Evolutionary conservation across 2,888 invertebrate species (phyloP).

Genomic region (Erebia aethiops): DNA sequence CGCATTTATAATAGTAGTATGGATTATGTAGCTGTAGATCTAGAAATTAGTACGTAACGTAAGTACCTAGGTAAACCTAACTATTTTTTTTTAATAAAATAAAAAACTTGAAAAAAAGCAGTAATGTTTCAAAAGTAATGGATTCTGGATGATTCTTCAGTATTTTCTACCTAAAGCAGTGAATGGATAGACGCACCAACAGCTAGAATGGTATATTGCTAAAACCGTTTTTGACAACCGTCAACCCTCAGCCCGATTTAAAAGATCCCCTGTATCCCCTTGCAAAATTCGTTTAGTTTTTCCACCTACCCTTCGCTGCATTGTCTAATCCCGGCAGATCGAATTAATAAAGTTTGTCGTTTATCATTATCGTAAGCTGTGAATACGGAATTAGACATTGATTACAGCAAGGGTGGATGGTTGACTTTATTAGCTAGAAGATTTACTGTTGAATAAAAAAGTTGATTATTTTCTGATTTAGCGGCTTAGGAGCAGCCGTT

Average conservation of each 20-base stretch:
- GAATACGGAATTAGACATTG: constrained; percentile 78
- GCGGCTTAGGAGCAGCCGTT: constrained; percentile 36
- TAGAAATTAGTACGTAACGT: no score
- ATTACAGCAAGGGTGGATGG: constrained; percentile 72
- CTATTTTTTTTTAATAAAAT: no score
- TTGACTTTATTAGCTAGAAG: constrained; percentile 65
- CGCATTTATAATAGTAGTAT: no score
- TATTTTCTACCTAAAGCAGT: no score
- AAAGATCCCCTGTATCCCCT: constrained; percentile 63
- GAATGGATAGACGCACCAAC: no score
- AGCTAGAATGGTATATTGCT: no score
- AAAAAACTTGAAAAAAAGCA: no score
- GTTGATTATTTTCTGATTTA: constrained; percentile 51
- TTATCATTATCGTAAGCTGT: constrained; percentile 80
- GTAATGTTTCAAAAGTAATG: no score
- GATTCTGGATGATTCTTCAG: no score
- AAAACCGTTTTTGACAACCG: constrained; percentile 10
- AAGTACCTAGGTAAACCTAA: no score
- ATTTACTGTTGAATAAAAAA: constrained; percentile 56
- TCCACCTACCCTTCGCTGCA: constrained; percentile 63
- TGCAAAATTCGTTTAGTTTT: constrained; percentile 77
- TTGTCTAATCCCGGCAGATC: constrained; percentile 75
- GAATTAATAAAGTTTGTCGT: constrained; percentile 81
- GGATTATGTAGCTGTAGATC: no score
- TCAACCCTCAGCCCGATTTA: constrained; percentile 48